Evolutionary conservation across 2,797 vertebrate species (phyloP).

Genomic region (Botia kubotai): DNA sequence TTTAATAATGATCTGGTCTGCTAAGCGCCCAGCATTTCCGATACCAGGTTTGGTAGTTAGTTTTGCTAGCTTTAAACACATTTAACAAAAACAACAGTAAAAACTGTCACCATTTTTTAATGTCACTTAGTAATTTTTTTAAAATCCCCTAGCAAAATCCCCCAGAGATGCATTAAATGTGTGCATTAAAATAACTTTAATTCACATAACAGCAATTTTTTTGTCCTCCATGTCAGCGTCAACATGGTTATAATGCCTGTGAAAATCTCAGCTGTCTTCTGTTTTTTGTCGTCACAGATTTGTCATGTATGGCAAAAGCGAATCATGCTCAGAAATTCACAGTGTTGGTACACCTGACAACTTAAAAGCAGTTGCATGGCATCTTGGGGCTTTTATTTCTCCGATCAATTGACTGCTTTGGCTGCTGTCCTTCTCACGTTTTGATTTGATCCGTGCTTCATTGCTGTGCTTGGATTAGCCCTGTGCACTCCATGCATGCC

Average conservation of each 20-base stretch:
- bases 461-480: slow-evolving; percentile 78
- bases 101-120: too few relatives aligned
- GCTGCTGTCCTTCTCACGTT: slow-evolving; percentile 80
- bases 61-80: not conserved
- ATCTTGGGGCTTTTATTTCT: slow-evolving; percentile 53
- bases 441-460: slow-evolving; percentile 77
- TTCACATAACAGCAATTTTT: not conserved
- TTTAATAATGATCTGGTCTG: slow-evolving; percentile 13
- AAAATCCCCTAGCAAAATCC: not conserved
- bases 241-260: not conserved
- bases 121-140: too few relatives aligned
- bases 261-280: not conserved
- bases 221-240: not conserved
- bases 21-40: not conserved
- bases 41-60: not conserved
- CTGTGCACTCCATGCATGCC: slow-evolving; percentile 78
- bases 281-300: not conserved
- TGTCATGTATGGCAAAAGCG: not conserved
- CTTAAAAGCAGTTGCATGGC: slow-evolving; percentile 53
- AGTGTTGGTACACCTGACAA: slow-evolving; percentile 45
- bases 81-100: not conserved
- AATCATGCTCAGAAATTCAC: slow-evolving; percentile 11
- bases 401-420: slow-evolving; percentile 67
- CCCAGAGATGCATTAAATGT: not conserved
- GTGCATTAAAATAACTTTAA: not conserved